Base-by-base conservation (phyloP, 2,888 invertebrate genomes). In the Bursaphelenchus okinawaensis region DNA sequence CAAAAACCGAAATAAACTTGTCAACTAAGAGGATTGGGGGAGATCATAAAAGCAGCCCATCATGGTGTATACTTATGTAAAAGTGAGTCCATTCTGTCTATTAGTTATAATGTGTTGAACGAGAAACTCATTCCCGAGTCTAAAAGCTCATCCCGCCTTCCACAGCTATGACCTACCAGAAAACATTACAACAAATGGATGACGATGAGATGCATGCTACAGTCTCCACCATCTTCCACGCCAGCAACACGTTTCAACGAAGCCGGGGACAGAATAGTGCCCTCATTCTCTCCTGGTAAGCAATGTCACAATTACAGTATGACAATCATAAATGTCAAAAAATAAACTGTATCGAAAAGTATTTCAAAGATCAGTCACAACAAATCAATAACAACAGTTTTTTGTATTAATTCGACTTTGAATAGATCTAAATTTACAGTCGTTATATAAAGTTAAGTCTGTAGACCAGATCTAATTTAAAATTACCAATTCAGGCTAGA, bases 251-350 rank as follows among this genome's bases (percentile, higher is more conserved):
- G 9, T 20, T 20, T 19, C 12, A 24, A 7, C 12, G 62, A 27
- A 60, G 16, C 16, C 28, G 62, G 8, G 62, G 60, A 23, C 60
- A 62, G 24, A 62, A 62, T 19, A 60, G 26, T 24, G 55, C 59
- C 16, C 20, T 61, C 16, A 22, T 61, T 16, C n/a, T 29, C 12
- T 62, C 62, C 23, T 62, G 61, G 60, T 62, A 20, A 29, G 27
- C 64, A n/a, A n/a, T n/a, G n/a, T n/a, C n/a, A n/a, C n/a, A n/a
- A n/a, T n/a, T n/a, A n/a, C n/a, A n/a, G n/a, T n/a, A n/a, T n/a
- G n/a, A n/a, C n/a, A n/a, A n/a, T n/a, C n/a, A n/a, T n/a, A n/a
- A n/a, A n/a, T n/a, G n/a, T n/a, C n/a, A n/a, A n/a, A n/a, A n/a
- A n/a, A n/a, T n/a, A n/a, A n/a, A n/a, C n/a, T n/a, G n/a, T n/a